Evolutionary conservation across 2,113 vertebrate genomes (phyloP), one percentile per base, ranked within the genome.

Genomic region (Struthio camelus): DNA sequence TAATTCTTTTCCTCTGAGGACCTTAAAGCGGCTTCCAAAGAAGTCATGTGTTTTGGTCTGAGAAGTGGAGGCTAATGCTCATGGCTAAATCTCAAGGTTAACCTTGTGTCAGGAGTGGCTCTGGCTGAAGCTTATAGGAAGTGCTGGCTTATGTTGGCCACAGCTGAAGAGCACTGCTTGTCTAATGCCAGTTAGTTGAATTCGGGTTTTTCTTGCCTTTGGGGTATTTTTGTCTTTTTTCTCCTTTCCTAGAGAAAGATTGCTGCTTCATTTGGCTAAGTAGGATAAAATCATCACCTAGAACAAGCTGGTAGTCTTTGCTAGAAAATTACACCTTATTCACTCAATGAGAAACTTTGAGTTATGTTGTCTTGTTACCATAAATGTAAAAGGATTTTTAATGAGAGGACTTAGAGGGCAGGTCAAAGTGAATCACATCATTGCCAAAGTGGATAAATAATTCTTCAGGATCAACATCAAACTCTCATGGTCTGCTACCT

Each of bases 31-130:
- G 44, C n/a, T 66, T 17, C 56, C 40, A 3, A 22, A 40, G 25
- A 8, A 27, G 17, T 11, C 0, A 1, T 3, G 24, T 5, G 0
- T 2, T 5, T 3, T 1, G 3, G 5, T 12, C 25, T 3, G n/a
- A 77, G 54, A 76, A 7, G n/a, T 3, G 17, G 69, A 28, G 28
- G 8, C 36, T 32, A 24, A 42, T 1, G 11, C 38, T 4, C 19
- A 2, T 25, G 5, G 2, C 6, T 2, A 20, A 12, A 23, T 11
- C 36, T 36, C 32, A 16, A 20, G 19, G 19, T 11, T 51, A 6
- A 12, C 51, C 9, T 19, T 38, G 20, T 8, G 69, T 36, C 32
- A 16, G 40, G 25, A 28, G 51, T 54, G 14, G 1, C 48, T 53
- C 30, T 0, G 9, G 24, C 61, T 38, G 36, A 64, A 64, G n/a